Percentiles rank a stretch among this genome's conserved stretches.
These are phyloP conservation scores for Chrysotoxum bicinctum DNA, from an alignment of 2,888 invertebrate species.

Conservation along the genomic window DNA sequence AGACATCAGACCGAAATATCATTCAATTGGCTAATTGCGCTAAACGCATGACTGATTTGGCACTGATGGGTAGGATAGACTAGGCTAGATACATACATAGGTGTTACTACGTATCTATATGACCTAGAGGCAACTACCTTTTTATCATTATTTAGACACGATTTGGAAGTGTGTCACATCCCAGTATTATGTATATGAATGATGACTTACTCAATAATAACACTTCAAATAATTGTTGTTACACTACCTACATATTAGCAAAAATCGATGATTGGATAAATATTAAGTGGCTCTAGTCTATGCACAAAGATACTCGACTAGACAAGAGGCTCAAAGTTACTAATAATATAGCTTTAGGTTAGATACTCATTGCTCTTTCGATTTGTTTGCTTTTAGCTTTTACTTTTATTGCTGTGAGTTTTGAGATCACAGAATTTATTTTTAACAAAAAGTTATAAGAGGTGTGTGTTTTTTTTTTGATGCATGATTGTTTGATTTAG, in stretches of 20 bases:
- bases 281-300: background rate
- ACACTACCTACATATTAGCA: slow-evolving; percentile 19
- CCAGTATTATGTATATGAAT: background rate
- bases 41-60: slow-evolving; percentile 56
- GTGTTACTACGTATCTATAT: slow-evolving; percentile 13
- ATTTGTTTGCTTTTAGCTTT: slow-evolving; percentile 51
- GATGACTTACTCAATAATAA: slow-evolving; percentile 14
- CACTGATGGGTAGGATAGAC: slow-evolving; percentile 39
- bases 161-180: slow-evolving; percentile 42
- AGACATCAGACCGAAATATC: slow-evolving; percentile 52
- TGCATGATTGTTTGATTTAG: slow-evolving; percentile 3
- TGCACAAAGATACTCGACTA: slow-evolving; percentile 3
- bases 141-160: slow-evolving; percentile 6
- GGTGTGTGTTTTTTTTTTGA: background rate
- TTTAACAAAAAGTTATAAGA: slow-evolving; percentile 15
- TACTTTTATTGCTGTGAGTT: slow-evolving; percentile 33
- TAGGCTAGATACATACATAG: background rate
- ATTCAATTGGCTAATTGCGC: slow-evolving; percentile 60
- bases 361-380: slow-evolving; percentile 18
- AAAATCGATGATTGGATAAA: slow-evolving; percentile 51
- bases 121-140: slow-evolving; percentile 49
- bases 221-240: slow-evolving; percentile 14
- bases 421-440: slow-evolving; percentile 18
- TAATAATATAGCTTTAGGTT: background rate
- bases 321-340: slow-evolving; percentile 35